phyloP scores from a whole-genome alignment of 2,113 vertebrate species.

The Aix galericulata region DNA sequence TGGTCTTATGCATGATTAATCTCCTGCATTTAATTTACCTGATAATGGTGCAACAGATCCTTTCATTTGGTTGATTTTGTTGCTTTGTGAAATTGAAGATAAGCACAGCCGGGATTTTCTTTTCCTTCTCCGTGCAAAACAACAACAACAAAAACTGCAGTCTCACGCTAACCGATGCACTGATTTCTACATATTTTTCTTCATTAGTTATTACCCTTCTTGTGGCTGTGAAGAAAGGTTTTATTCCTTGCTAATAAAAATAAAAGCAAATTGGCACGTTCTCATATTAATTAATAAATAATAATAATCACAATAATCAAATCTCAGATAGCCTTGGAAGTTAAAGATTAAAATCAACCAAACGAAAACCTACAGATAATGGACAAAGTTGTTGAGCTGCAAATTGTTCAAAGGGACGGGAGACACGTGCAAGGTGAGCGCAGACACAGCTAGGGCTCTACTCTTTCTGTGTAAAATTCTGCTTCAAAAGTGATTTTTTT shows the following conservation, averaged over 20 bases:
- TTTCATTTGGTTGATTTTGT: not conserved
- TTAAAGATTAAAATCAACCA: not conserved
- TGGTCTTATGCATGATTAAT: not conserved
- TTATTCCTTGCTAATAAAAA: not conserved
- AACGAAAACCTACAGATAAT: not conserved
- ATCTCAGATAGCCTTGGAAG: not conserved
- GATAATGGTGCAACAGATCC: not conserved
- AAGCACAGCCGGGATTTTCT: not conserved
- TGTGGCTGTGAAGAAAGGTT: not conserved
- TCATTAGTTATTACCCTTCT: not conserved
- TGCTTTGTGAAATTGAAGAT: not conserved
- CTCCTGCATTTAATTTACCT: not conserved
- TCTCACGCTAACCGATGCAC: fast-evolving
- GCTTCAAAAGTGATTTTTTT: not conserved
- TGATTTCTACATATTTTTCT: not conserved
- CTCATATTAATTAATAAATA: not conserved
- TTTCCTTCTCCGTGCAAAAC: not conserved
- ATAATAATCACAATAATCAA: not conserved
- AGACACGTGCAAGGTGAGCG: not conserved
- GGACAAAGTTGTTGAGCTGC: not conserved
- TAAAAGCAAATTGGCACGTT: not conserved
- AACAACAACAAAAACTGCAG: fast-evolving
- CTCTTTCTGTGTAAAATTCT: not conserved
- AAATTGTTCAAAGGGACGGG: too few relatives aligned
- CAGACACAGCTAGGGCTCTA: not conserved